Evolutionary conservation across 2,888 invertebrate genomes (phyloP).

Genomic region (Parascotia fuliginaria): DNA sequence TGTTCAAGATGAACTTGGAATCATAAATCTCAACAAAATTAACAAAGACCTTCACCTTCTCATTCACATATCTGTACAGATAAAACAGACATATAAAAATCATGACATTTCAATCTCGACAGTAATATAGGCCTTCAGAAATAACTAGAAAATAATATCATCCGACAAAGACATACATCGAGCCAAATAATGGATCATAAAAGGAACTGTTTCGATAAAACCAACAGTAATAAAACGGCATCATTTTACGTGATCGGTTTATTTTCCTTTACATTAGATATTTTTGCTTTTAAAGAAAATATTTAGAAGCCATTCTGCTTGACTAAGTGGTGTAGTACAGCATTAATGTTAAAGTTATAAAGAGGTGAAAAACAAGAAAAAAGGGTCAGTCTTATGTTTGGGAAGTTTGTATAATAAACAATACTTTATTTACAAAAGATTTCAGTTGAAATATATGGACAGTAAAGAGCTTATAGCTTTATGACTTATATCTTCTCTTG

Average conservation of each 20-base stretch:
- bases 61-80: constrained; percentile 19
- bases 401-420: constrained; percentile 83
- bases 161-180: constrained; percentile 31
- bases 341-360: constrained; percentile 67
- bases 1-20: too few species aligned
- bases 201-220: constrained; percentile 35
- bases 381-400: constrained; percentile 86
- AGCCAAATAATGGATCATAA: constrained; percentile 40
- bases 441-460: constrained; percentile 40
- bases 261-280: constrained; percentile 76
- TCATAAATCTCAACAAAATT: not conserved
- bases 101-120: constrained; percentile 16
- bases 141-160: constrained; percentile 38
- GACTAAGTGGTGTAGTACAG: constrained; percentile 71
- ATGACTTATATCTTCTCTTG: constrained; percentile 15
- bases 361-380: constrained; percentile 83
- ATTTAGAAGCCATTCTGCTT: constrained; percentile 74
- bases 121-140: constrained; percentile 14
- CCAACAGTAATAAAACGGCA: constrained; percentile 48
- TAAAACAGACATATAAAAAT: constrained; percentile 19
- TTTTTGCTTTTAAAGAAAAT: constrained; percentile 73
- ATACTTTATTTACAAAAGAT: constrained; percentile 81
- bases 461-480: constrained; percentile 19
- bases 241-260: constrained; percentile 70
- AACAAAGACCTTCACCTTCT: constrained; percentile 13